Evolutionary conservation across 2,113 vertebrate species (phyloP), one percentile per base, ranked within the genome.

Genomic region (Mormyrus lacerda): DNA sequence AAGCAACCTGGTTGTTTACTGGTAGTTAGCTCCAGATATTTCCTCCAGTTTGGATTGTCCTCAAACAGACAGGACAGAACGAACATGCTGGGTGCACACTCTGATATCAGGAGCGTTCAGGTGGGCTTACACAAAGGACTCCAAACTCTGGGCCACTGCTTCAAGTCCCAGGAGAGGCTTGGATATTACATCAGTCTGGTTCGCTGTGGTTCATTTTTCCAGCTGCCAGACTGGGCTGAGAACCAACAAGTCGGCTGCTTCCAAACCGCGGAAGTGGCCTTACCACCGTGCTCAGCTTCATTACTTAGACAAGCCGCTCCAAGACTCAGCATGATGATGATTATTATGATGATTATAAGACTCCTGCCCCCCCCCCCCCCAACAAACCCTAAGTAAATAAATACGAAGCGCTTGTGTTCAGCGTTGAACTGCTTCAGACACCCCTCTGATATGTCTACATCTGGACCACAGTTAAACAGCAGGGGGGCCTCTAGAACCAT

Each of bases 311-410:
- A 76, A 15, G 35, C 2, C 31, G 17, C 73, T 76, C 15, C 15
- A 76, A 35, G 35, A 19, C 5, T 76, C 4, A 4, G 4, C 35
- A 76, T 19, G 15, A 84, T 11, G 21, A 47, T 47, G 1, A 84
- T 84, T 82, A 82, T 82, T 84, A n/a, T 84, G 17, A 84, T 84
- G n/a, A 84, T 47, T n/a, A 84, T 47, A 44, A 84, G 35, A 8
- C 39, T 47, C 82, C 9, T 76, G 31, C 53, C 19, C 13, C 19
- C n/a, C 35, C 31, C 13, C 65, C 31, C 4, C 69, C 31, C 69
- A 31, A 35, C 27, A 83, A 42, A 83, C 45, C 79, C 31, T 21
- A 45, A 51, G 27, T 35, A 53, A 31, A 87, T 55, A 87, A 55
- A 87, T 55, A 87, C 55, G 27, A 53, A 31, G 47, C 55, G 50